Base-by-base conservation (phyloP, 2,113 vertebrate genomes). In the Pangasianodon gigas region DNA sequence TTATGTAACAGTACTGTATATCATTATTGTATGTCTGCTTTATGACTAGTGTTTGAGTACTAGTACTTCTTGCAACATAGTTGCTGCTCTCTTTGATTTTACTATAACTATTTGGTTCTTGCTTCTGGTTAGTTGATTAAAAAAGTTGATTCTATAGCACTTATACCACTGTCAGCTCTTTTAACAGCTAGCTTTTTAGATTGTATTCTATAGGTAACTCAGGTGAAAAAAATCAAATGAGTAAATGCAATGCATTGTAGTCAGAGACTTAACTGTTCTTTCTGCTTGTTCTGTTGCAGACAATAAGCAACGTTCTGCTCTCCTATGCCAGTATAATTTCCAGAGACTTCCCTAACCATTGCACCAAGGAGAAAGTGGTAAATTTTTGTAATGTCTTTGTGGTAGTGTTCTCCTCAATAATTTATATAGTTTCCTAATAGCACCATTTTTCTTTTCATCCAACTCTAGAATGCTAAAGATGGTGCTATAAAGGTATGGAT, bases 301-400 rank as follows among this genome's bases (percentile, higher is more conserved):
- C 98, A 80, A 99, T 99, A 94, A 98, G 98, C 94, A 99, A 99
- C 0, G 97, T 99, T 51, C 96, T 99, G 0, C 96, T 99, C 18
- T 98, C 99, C 89, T 99, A 99, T 0, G 97, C 97, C 0, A 98
- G 99, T 92, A 98, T 99, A 87, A 98, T 99, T 92, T 97, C 98
- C 89, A 98, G 97, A 94, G 96, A 97, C 88, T 99, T 98, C 6
- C 97, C 98, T 86, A 98, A 97, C 0, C 97, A 99, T 92, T 98
- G 98, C 93, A 97, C 96, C 82, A 99, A 99, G 96, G 98, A 99
- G 95, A 99, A 99, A 95, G 98, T 99, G 95, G 96, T 97, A 89
- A 95, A 94, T 91, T 41, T 71, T 21, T 82, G 32, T 18, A 60
- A 84, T 65, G 2, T 18, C 44, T 74, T 69, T 32, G 0, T 82